Base-by-base conservation (phyloP, 2,888 invertebrate genomes). In the Taenaris catops region DNA sequence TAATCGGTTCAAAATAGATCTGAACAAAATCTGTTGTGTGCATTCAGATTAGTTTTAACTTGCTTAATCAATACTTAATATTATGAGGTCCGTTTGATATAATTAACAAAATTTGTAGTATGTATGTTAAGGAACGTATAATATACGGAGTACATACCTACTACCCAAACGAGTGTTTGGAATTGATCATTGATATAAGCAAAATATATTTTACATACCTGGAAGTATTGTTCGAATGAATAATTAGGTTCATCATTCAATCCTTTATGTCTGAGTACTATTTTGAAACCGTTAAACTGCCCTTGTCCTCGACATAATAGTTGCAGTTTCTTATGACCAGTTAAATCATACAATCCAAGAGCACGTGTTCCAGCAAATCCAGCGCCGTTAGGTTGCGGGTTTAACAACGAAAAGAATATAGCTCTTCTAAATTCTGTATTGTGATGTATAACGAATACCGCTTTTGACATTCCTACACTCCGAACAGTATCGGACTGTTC, bases 301-400 rank as follows among this genome's bases (percentile, higher is more conserved):
- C 91, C 91, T 54, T 91, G 91, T 0, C 87, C 89, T 43, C 91
- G 78, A 45, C 89, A 89, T 38, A 64, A 67, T 4, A 91, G 62
- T 53, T 87, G 78, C 8, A 92, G 60, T 43, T 79, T 78, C 0
- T 72, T 68, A 47, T 75, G 83, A 4, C 71, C 74, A 0, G 75
- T 70, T 2, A 92, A 64, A 55, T 92, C 65, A 36, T 89, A 80
- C 9, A 70, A 57, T 4, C 74, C 79, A 6, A 70, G 51, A n/a
- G 79, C 86, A 41, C 89, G 64, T 41, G 90, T 80, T 5, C 91
- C 92, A 14, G 91, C 91, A 60, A 92, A 92, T 1, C 91, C 90
- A 9, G 92, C 92, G 0, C 92, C 92, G 46, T 92, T 91, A 4
- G 87, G 76, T 65, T 91, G 91, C 2, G 92, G 91, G 56, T 91